phyloP scores from a whole-genome alignment of 2,113 vertebrate genomes.

The Psilopogon haemacephalus region DNA sequence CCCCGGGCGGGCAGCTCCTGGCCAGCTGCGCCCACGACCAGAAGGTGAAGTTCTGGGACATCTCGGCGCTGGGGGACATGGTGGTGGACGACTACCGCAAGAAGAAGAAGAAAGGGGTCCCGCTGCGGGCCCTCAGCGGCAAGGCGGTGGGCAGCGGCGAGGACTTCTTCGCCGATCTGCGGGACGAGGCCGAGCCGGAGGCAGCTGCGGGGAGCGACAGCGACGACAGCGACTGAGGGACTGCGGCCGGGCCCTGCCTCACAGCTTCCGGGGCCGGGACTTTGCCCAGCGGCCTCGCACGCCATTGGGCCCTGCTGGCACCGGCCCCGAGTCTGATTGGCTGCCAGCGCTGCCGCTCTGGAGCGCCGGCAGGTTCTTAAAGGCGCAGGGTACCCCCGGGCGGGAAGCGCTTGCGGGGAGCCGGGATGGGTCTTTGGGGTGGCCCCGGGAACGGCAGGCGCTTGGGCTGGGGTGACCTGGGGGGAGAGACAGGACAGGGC shows the following conservation, averaged over 20 bases:
- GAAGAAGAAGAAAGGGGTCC: conserved; percentile 86
- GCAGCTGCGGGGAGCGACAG: not conserved
- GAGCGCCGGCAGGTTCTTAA: too few species aligned
- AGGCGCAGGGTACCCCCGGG: too few species aligned
- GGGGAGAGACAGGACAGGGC: too few species aligned
- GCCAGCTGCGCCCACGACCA: conserved; percentile 92
- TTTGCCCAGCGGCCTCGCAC: too few species aligned
- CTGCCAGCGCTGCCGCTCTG: too few species aligned
- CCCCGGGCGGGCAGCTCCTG: conserved; percentile 79
- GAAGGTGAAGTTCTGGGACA: conserved; percentile 94
- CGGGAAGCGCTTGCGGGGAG: too few species aligned
- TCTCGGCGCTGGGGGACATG: conserved; percentile 72
- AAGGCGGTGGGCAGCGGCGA: conserved; percentile 82
- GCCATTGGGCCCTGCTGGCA: too few species aligned
- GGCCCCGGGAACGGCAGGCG: too few species aligned
- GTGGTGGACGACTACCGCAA: conserved; percentile 86
- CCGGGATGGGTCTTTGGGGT: not conserved
- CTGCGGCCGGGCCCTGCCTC: too few species aligned
- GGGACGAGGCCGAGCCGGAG: conserved; percentile 42
- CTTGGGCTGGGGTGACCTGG: too few species aligned
- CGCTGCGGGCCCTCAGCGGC: conserved; percentile 82
- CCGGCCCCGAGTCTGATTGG: too few species aligned
- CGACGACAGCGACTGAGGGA: conserved; percentile 48
- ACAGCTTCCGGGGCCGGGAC: too few species aligned
- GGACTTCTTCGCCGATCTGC: conserved; percentile 86